phyloP scores from a whole-genome alignment of 2,888 invertebrate species.

The Heliconius sara region DNA sequence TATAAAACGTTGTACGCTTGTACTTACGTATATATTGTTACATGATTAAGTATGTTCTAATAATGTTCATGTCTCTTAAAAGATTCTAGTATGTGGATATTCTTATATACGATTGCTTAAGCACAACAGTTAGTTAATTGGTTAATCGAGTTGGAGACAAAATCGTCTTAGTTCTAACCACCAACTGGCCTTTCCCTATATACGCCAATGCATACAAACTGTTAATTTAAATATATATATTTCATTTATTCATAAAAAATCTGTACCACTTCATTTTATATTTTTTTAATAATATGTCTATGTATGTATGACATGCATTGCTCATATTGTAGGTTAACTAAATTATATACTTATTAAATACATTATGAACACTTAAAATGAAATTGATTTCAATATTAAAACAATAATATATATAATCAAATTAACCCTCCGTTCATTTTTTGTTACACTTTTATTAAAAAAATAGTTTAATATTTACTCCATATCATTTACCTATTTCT shows the following conservation, averaged over 20 bases:
- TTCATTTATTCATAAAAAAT: neutral
- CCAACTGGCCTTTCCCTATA: neutral
- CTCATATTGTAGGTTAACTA: neutral
- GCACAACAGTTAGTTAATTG: too few relatives aligned
- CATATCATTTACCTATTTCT: too few relatives aligned
- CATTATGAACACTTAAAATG: neutral
- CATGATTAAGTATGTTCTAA: too few relatives aligned
- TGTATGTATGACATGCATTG: neutral
- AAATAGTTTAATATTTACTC: neutral
- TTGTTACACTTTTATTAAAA: neutral
- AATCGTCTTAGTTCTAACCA: neutral
- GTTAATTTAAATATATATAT: conserved; percentile 4
- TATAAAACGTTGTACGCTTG: too few relatives aligned
- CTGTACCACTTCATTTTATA: conserved; percentile 5
- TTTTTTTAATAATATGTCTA: neutral
- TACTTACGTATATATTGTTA: too few relatives aligned
- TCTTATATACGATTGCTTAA: too few relatives aligned
- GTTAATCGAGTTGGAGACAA: too few relatives aligned
- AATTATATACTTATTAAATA: neutral
- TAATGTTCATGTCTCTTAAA: too few relatives aligned
- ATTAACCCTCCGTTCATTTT: too few relatives aligned
- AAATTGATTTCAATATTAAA: neutral
- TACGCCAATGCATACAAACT: conserved; percentile 17
- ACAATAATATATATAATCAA: neutral
- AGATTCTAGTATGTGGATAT: too few relatives aligned